Base-by-base conservation (phyloP, 2,113 vertebrate genomes). In the Sinosuthora webbiana region DNA sequence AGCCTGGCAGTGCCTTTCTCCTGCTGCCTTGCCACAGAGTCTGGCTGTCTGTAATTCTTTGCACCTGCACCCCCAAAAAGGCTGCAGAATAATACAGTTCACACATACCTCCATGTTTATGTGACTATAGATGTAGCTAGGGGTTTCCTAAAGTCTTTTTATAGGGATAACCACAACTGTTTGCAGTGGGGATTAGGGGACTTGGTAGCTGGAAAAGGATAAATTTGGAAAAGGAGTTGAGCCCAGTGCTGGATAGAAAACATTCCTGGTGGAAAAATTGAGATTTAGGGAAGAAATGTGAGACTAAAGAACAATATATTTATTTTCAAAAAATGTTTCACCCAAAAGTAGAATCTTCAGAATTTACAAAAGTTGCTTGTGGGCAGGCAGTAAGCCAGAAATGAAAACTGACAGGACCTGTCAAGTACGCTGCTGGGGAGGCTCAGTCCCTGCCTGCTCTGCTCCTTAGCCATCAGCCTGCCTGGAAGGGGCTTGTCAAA, bases 401-500 rank as follows among this genome's bases (percentile, higher is more conserved):
- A 90, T 90, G 39, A 86, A 65, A 95, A 70, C 70, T 83, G 94
- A 88, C 90, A 86, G 53, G 70, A 80, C 71, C 67, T 93, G 94
- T 94, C 94, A 93, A 77, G 45, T 35, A 42, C 39, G 45, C 71
- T 94, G 85, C 70, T 49, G 50, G 63, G 53, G 20, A 69, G 67
- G 45, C 45, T 80, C n/a, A 37, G 81, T 64, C 65, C 37, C 18
- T 94, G 79, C n/a, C 50, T 87, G 44, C 63, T 73, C 75, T 71
- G 74, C 45, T 79, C 21, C 70, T 87, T 41, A 53, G 37, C 62
- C 22, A 45, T 88, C 71, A 83, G 75, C 75, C 85, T 95, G 70
- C 82, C 88, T 94, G 79, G 55, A 90, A 92, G 88, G 75, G 25
- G 47, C 75, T 90, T 85, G 79, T 95, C 94, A 80, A 53, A 90